Evolutionary conservation across 2,797 vertebrate genomes (phyloP), one percentile per base, ranked within the genome.

Genomic region (Sebastes diaconus): DNA sequence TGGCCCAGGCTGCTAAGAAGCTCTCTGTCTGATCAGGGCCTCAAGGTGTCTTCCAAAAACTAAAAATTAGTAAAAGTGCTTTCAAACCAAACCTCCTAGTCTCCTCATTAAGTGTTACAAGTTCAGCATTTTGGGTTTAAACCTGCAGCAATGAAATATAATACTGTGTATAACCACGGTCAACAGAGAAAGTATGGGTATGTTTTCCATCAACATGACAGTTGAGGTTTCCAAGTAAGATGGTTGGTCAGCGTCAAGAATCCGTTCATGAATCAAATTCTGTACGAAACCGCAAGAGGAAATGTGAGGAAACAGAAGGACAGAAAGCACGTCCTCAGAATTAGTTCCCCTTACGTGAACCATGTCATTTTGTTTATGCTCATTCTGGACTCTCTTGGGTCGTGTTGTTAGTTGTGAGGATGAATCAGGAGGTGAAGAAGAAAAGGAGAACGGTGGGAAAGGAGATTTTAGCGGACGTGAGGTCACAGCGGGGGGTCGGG

Each of bases 201-300:
- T 14, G 7, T 14, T 58, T 59, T 75, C 32, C 58, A 30, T 77
- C 68, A 68, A 16, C 12, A 13, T 68, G 61, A 24, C 64, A 71
- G 30, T 32, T 68, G 60, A 50, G 71, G 64, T 83, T 89, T 58
- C 30, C 46, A 68, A 71, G 20, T 36, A 71, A 71, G 22, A 13
- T 65, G 46, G 34, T 72, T 59, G 54, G 27, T 72, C 36, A 32
- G 27, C 54, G 71, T 68, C 57, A 64, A 22, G 27, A 66, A 86
- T 75, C 46, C 27, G n/a, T 52, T 60, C 50, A 27, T 82, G 89
- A 97, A 96, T 94, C 75, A 66, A n/a, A 75, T 68, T 70, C 20
- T 54, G 55, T 46, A 1, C 66, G 5, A 76, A 84, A 85, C 85
- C 81, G 13, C 84, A 52, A 34, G 57, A 76, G 71, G 70, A 80